Evolutionary conservation across 2,797 vertebrate genomes (phyloP), one percentile per base, ranked within the genome.

Genomic region (Sebastes nivosus): DNA sequence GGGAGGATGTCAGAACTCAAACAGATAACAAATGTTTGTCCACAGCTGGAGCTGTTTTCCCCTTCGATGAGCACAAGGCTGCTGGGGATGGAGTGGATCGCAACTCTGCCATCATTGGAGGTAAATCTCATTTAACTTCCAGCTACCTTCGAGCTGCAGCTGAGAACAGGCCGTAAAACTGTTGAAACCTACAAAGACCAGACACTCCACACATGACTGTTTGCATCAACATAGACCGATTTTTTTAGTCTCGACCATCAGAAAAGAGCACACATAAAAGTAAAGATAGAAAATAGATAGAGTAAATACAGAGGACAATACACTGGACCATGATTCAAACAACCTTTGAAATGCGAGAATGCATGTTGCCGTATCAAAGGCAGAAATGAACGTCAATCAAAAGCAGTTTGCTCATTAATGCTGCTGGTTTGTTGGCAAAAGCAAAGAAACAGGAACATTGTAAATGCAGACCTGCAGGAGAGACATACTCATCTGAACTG

Each of bases 21-120:
- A 46, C 5, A 6, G 2, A 13, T 75, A 52, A 75, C 25, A 13
- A 4, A 52, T 79, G 5, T 89, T 85, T 76, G 12, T 85, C 73
- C 72, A n/a, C 84, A 97, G 97, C 95, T 25, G 97, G 96, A 85
- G 96, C 96, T 8, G 96, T 97, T 84, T 97, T 97, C 84, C 97
- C 97, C 0, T 97, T 97, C 64, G 97, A 96, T 1, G 96, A 97
- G 16, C 97, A 97, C 81, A 96, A 96, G 87, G 93, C 94, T 38
- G 94, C 92, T 55, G 93, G 94, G 75, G 96, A 97, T 88, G 96
- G 96, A 79, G 96, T 97, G 64, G 97, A 98, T 92, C 96, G 97
- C 72, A 97, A 99, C 87, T 99, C 97, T 2, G 97, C 98, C 16
- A 95, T 99, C 73, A 96, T 99, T 46, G 98, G 97, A 96, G 98